phyloP scores from a whole-genome alignment of 2,888 invertebrate genomes.

The Sarcophaga carnaria region DNA sequence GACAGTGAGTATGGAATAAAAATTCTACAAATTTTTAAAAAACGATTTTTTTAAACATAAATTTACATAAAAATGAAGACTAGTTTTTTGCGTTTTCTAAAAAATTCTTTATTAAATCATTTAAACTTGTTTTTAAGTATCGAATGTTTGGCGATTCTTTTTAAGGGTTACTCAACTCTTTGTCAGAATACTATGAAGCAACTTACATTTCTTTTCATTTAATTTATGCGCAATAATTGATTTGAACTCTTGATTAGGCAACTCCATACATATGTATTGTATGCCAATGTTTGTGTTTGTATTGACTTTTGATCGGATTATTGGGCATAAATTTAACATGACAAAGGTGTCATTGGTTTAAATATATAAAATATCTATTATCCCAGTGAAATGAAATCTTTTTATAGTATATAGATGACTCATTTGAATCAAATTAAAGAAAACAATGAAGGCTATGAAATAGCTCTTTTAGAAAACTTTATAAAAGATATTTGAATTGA shows the following conservation, averaged over 20 bases:
- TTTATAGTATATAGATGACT: neutral
- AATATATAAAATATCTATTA: conserved; percentile 3
- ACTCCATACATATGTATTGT: neutral
- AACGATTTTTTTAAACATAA: too few species aligned
- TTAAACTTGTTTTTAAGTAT: neutral
- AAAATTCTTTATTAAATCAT: too few species aligned
- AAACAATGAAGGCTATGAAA: too few species aligned
- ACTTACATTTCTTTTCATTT: conserved; percentile 41
- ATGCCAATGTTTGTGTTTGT: neutral
- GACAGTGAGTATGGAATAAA: too few species aligned
- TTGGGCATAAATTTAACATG: neutral
- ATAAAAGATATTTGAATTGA: too few species aligned
- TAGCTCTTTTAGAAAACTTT: too few species aligned
- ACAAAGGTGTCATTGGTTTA: neutral
- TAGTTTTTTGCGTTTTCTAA: too few species aligned
- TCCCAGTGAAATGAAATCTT: neutral
- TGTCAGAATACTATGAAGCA: conserved; percentile 39
- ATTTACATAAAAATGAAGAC: too few species aligned
- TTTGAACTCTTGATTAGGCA: conserved; percentile 26
- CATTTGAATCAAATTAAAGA: neutral
- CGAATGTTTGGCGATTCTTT: neutral
- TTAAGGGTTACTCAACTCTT: conserved; percentile 43
- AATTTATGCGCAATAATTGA: conserved; percentile 58
- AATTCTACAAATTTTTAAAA: too few species aligned
- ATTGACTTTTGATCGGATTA: neutral